A percentile compares a stretch with the other conserved stretches of the same genome.
These are phyloP conservation scores for Diarsia mendica DNA, from an alignment of 2,888 invertebrate genomes.

Conservation along the genomic window DNA sequence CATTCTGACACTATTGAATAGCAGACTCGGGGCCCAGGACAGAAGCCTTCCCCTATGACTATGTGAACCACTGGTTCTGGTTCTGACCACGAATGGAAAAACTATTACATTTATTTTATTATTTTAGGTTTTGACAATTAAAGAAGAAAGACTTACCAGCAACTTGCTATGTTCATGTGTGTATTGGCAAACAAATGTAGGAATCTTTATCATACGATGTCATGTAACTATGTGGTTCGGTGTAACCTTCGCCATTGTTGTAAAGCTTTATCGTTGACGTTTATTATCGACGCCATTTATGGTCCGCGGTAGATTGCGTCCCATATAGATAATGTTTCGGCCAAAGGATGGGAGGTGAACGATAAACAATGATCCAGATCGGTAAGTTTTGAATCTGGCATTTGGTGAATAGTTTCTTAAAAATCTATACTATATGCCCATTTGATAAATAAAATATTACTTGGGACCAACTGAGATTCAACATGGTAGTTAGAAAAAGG, in stretches of 20 bases:
- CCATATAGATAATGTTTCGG: constrained; percentile 47
- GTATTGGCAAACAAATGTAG: neutral
- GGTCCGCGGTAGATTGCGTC: constrained; percentile 17
- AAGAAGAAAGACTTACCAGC: neutral
- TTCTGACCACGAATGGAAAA: no score
- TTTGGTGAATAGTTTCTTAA: neutral
- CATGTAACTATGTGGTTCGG: constrained; percentile 16
- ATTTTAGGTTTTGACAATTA: neutral
- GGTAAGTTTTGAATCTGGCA: constrained; percentile 1
- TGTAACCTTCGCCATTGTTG: constrained; percentile 50
- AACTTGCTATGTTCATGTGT: neutral
- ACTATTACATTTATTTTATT: no score
- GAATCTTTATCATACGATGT: constrained; percentile 14
- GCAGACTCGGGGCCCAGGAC: no score
- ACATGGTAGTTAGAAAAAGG: neutral
- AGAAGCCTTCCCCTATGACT: no score
- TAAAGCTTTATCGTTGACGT: constrained; percentile 25
- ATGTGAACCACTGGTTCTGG: no score
- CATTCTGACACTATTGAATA: no score
- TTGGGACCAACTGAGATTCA: neutral
- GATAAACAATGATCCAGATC: constrained; percentile 2
- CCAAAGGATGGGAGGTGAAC: neutral
- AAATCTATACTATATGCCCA: neutral
- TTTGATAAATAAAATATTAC: constrained; percentile 18
- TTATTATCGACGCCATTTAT: constrained; percentile 43